Evolutionary conservation across 1,140 invertebrate species (phyloP).

Genomic region (Cheumatopsyche charites): DNA sequence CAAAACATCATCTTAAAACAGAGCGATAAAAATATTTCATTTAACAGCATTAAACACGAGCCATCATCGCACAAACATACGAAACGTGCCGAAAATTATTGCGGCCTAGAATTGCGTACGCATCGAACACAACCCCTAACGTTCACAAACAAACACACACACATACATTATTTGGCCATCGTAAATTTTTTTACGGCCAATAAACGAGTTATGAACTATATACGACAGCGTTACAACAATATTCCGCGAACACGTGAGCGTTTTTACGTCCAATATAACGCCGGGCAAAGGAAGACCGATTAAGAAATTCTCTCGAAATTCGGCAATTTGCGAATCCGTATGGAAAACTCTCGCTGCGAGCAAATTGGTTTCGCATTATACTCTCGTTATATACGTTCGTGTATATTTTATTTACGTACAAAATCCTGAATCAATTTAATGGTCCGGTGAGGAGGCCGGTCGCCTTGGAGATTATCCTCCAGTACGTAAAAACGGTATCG

Average conservation of each 20-base stretch:
- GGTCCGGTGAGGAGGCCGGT: constrained; percentile 13
- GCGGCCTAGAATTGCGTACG: background rate
- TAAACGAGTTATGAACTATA: constrained; percentile 20
- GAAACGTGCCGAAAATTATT: no score
- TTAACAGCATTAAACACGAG: no score
- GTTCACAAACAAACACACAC: background rate
- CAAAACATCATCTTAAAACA: no score
- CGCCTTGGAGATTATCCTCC: constrained; percentile 24
- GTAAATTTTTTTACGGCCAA: constrained; percentile 1
- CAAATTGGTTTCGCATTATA: no score
- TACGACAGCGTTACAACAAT: background rate
- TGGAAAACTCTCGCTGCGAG: no score
- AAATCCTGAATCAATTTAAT: constrained; percentile 12
- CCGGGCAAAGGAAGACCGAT: no score
- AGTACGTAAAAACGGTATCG: constrained; percentile 26
- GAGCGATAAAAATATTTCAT: no score
- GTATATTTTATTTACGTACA: background rate
- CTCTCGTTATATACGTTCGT: no score
- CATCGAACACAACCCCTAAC: background rate
- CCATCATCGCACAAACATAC: no score
- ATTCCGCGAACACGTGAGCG: background rate
- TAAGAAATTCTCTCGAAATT: no score
- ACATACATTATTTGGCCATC: background rate
- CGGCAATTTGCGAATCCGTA: no score
- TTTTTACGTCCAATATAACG: no score